Evolutionary conservation across 2,888 invertebrate genomes (phyloP), one percentile per base, ranked within the genome.

Genomic region (Plebejus melissa): DNA sequence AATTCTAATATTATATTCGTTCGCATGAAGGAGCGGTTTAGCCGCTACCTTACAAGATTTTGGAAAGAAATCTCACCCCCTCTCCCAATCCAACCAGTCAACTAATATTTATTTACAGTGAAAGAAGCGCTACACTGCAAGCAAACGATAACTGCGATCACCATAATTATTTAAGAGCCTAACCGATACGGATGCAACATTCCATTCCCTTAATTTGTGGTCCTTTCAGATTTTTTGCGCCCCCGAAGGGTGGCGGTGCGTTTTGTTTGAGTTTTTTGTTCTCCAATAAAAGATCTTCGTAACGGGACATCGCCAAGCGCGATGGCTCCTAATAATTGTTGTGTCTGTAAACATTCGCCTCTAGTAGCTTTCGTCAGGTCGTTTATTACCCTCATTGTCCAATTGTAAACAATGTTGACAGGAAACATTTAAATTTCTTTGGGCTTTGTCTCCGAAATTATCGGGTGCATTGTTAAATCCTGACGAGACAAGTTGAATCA

Each of bases 131-230:
- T 28, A 28, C 28, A 36, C 11, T 5, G 32, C 5, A 65, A 36
- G 32, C 22, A 22, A 22, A 65, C 32, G 36, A 36, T 36, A 5
- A 46, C 71, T 9, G 38, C 22, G 22, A 46, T 54, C 32, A 6
- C 46, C 78, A 79, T 82, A 82, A 74, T 69, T 74, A 41, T 70
- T 69, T 16, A 74, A 69, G 50, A 13, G 13, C 82, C 80, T 81
- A 78, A 84, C 81, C 84, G 86, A 87, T 86, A 87, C 90, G 91
- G 90, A 88, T 90, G 90, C 89, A 90, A 88, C 90, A 93, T 92
- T 91, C 91, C 91, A 79, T 86, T 87, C 87, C 88, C 84, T 87
- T 91, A 91, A 93, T 93, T 93, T 91, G 89, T 88, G 87, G 87
- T 87, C 88, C 88, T 91, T 91, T 88, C 88, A 86, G 85, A 84